Conservation (phyloP, 2,888 invertebrate species). For the Ypsolopha sequella region DNA sequence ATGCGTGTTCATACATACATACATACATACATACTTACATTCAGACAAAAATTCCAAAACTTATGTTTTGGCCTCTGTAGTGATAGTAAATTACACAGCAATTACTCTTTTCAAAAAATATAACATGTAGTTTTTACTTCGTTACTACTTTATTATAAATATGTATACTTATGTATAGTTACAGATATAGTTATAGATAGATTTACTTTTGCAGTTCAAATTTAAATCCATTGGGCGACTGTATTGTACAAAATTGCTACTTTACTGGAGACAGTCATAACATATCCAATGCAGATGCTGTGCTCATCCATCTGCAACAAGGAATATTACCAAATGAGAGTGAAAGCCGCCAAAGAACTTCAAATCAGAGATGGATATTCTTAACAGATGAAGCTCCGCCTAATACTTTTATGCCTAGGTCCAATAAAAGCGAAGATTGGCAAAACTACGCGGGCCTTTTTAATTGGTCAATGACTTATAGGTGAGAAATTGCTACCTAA, state of each 20-base stretch:
- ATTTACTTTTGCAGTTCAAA: conserved; percentile 34
- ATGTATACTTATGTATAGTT: no score
- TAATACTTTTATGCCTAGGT: conserved; percentile 63
- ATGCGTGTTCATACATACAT: no score
- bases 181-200: no score
- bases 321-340: conserved; percentile 23
- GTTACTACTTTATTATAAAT: no score
- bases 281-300: conserved; percentile 71
- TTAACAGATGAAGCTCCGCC: conserved; percentile 76
- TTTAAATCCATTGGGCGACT: conserved; percentile 68
- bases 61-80: no score
- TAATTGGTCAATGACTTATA: conserved; percentile 80
- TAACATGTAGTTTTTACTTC: no score
- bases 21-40: no score
- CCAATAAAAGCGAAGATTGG: conserved; percentile 27
- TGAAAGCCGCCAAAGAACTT: conserved; percentile 21
- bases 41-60: no score
- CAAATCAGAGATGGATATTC: conserved; percentile 76
- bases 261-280: conserved; percentile 65
- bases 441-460: conserved; percentile 70
- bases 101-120: no score
- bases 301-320: conserved; percentile 66
- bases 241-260: conserved; percentile 73
- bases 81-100: no score
- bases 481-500: conserved; percentile 29